These are phyloP conservation scores for Diaprepes abbreviatus DNA, from an alignment of 2,888 invertebrate species.

Conservation along the genomic window DNA sequence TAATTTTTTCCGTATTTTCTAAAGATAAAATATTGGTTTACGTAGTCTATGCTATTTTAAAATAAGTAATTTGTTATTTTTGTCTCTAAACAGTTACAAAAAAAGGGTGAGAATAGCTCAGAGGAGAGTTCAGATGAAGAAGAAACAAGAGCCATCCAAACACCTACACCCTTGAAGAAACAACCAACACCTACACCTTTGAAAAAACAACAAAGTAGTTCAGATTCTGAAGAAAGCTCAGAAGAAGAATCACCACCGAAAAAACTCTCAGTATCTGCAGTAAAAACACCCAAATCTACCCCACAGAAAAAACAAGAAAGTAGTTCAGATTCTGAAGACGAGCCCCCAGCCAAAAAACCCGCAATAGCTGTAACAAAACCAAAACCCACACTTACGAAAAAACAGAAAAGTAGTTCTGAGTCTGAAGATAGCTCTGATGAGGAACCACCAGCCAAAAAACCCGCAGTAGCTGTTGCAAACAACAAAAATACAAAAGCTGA, in stretches of 20 bases:
- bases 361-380: slow-evolving; percentile 42
- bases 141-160: slow-evolving; percentile 2
- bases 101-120: slow-evolving; percentile 51
- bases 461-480: slow-evolving; percentile 21
- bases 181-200: too few relatives aligned
- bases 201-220: slow-evolving; percentile 53
- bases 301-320: slow-evolving; percentile 35
- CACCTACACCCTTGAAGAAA: too few relatives aligned
- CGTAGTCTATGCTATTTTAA: too few relatives aligned
- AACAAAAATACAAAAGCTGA: background rate
- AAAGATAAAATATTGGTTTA: too few relatives aligned
- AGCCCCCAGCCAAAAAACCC: slow-evolving; percentile 52
- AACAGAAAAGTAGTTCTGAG: slow-evolving; percentile 48
- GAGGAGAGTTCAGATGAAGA: slow-evolving; percentile 55
- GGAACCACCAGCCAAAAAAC: slow-evolving; percentile 52
- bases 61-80: too few relatives aligned
- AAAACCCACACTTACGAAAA: slow-evolving; percentile 12
- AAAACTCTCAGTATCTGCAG: slow-evolving; percentile 53
- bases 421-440: slow-evolving; percentile 56
- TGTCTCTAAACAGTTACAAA: slow-evolving; percentile 14
- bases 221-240: slow-evolving; percentile 56
- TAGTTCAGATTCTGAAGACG: slow-evolving; percentile 54
- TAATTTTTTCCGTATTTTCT: too few relatives aligned
- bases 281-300: slow-evolving; percentile 40
- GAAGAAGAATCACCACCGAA: slow-evolving; percentile 50